Conservation (phyloP, 2,797 vertebrate genomes). For the Valencia hispanica region DNA sequence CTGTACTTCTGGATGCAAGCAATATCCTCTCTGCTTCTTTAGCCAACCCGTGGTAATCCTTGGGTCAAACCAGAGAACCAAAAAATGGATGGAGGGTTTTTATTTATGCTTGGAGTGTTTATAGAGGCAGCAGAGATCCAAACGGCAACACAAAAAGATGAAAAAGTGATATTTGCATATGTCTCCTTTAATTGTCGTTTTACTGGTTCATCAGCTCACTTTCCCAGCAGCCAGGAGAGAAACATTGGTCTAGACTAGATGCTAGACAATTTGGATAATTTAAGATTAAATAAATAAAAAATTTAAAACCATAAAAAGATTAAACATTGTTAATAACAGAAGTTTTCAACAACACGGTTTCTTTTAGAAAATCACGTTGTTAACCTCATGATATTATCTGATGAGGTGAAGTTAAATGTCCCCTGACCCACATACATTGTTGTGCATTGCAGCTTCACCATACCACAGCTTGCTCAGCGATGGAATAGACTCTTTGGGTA, state of each 20-base stretch:
- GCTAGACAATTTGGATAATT: neutral
- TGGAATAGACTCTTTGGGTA: constrained; percentile 81
- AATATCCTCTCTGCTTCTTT: no score
- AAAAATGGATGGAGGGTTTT: no score
- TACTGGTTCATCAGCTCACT: neutral
- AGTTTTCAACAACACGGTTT: neutral
- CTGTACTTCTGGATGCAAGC: no score
- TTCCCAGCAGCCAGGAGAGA: neutral
- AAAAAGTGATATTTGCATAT: no score
- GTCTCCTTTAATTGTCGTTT: neutral
- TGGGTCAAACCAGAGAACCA: no score
- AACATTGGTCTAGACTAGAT: neutral
- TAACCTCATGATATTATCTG: neutral
- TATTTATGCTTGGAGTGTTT: no score
- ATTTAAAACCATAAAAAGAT: neutral
- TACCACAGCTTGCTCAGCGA: constrained; percentile 76
- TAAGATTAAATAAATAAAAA: neutral
- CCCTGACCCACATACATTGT: constrained; percentile 43
- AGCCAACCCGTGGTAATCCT: no score
- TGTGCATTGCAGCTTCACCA: constrained; percentile 76
- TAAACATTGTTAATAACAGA: neutral
- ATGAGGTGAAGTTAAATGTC: neutral
- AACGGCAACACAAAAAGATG: no score
- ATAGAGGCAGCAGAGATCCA: no score
- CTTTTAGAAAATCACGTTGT: neutral